Evolutionary conservation across 2,888 invertebrate species (phyloP), one percentile per base, ranked within the genome.

Genomic region (Limnephilus rhombicus): DNA sequence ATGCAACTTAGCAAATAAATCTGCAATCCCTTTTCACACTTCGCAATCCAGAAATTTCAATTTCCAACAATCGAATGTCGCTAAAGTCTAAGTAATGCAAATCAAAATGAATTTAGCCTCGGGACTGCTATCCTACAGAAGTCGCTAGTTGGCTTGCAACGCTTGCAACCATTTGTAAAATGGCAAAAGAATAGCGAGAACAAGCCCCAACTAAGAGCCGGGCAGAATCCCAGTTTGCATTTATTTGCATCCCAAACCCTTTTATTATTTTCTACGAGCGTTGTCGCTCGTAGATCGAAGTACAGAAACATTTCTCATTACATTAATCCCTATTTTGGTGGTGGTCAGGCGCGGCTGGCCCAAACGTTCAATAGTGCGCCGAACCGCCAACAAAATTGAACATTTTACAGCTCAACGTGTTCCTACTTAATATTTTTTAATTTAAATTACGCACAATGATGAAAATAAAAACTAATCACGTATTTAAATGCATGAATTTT

Each of bases 61-160:
- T 82, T 82, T 34, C 31, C 31, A 34, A 34, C 82, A 82, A 82
- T 34, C 15, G 82, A 82, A 34, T 31, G 82, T 15, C 82, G 82
- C 82, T 82, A 82, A 82, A 82, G 82, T 24, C 68, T n/a, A 68
- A 68, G 68, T 34, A 82, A 82, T 82, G 82, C 82, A 82, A 31
- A 82, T 82, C 34, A 82, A 82, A 34, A 31, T 82, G 7, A 68
- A 68, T 68, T 68, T 68, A 9, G 24, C 68, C n/a, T 4, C 68
- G 11, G 68, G 53, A 53, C 18, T 53, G 18, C 53, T 53, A 68
- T 9, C n/a, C 49, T 49, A 4, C 3, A 24, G 9, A 68, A 24
- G 24, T 68, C 68, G n/a, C 68, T 68, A 68, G 68, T 68, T 68
- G 68, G 68, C 68, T n/a, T 24, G 2, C n/a, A 68, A 68, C 68